Base-by-base conservation (phyloP, 2,797 vertebrate genomes). In the Chlorospingus flavigularis region DNA sequence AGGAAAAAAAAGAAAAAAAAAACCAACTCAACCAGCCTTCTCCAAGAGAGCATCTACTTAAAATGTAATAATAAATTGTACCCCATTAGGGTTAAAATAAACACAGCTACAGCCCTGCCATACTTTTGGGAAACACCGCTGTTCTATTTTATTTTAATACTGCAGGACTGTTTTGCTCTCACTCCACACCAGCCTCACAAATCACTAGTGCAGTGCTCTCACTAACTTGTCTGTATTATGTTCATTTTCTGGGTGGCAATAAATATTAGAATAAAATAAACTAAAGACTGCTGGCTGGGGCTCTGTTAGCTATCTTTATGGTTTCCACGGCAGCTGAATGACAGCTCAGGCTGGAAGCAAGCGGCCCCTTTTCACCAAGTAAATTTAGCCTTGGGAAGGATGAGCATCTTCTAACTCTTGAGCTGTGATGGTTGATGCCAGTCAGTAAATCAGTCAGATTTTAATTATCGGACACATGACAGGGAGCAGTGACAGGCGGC, bases 361-460 rank as follows among this genome's bases (percentile, higher is more conserved):
- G 95, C 91, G 30, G 96, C 96, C 97, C 96, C 97, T 98, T 97
- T 97, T 95, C 97, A 97, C 98, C 97, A 97, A 98, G 98, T 98
- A 98, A 98, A 98, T 98, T 98, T 98, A 98, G 98, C 98, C 98
- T 98, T 97, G 98, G 98, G 98, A 98, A 98, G 98, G 97, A 98
- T 96, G 98, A 98, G 97, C 98, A 96, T 98, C 97, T 97, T 97
- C 97, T 96, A 97, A 97, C 97, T 97, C 96, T 96, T 92, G 97
- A 95, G 95, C 97, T 96, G 95, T 93, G 97, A 97, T 98, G 97
- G 97, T 97, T 96, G 96, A 98, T 97, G 97, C 97, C 98, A 97
- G 98, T 98, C 98, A 98, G 98, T 98, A 98, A 98, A 98, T 98
- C 98, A 98, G 98, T 98, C 98, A 96, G 98, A 98, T 98, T 98